Evolutionary conservation across 2,888 invertebrate species (phyloP), one percentile per base, ranked within the genome.

Genomic region (Pandemis cinnamomeana): DNA sequence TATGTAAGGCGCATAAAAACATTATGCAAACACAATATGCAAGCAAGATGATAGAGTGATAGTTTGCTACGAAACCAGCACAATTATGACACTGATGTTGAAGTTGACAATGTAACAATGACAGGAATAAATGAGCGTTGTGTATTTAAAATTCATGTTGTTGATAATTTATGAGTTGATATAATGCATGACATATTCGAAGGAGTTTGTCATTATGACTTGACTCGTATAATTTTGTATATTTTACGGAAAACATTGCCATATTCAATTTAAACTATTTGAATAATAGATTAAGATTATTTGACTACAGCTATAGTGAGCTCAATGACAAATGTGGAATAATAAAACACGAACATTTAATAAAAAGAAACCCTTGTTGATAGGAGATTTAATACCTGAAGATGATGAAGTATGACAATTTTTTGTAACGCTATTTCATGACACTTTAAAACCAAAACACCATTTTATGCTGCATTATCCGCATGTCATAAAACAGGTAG

Each of bases 381-480:
- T 58, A 20, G 58, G 58, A 58, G 58, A 58, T 58, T 27, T 58
- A 15, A 58, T 58, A 20, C 58, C 58, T 20, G 58, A 58, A 58
- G 58, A 58, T 8, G 58, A 58, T 27, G 27, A 27, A 5, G 58
- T 58, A 15, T 58, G 20, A 27, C 15, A 58, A 15, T 58, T 58
- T 27, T 58, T 58, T 58, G 8, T 58, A 15, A 58, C 27, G 27
- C 27, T 55, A 20, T 67, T 67, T 58, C 42, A 67, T 42, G 67
- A 67, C 42, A 67, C 67, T 15, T 58, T 67, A 58, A 67, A 67
- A 58, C 67, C 67, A 8, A 67, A 67, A 55, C 67, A 58, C 44
- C 67, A 67, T 58, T 67, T 67, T 27, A 67, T 67, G 67, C 3
- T 67, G 27, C 67, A 67, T 58, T 67, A 67, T 44, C 67, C 58